Conservation (phyloP, 2,797 vertebrate species). For the Crocidura indochinensis region DNA sequence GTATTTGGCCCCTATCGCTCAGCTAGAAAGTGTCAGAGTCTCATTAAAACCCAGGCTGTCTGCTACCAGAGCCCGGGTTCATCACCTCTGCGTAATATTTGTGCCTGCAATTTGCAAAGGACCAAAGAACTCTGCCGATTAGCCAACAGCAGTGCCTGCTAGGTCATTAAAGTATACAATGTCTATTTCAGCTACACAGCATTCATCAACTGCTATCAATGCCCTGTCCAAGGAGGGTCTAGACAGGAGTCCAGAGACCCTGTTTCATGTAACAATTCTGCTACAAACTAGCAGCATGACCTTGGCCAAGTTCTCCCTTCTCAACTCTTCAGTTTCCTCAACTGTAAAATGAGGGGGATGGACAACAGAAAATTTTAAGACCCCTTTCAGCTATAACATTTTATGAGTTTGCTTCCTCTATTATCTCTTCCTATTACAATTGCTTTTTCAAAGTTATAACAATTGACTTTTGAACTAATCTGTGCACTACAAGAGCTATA, state of each 20-base stretch:
- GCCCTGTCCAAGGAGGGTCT: slow-evolving; percentile 61
- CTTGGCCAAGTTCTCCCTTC: background rate
- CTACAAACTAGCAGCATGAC: slow-evolving; percentile 1
- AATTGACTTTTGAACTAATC: slow-evolving; percentile 52
- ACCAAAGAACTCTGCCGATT: background rate
- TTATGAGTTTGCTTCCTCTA: slow-evolving; percentile 45
- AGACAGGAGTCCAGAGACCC: slow-evolving; percentile 40
- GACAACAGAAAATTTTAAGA: slow-evolving; percentile 40
- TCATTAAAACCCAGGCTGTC: slow-evolving; percentile 58
- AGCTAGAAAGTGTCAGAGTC: slow-evolving; percentile 25
- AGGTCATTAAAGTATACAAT: slow-evolving; percentile 56
- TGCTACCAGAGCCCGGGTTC: slow-evolving; percentile 24
- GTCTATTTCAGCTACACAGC: slow-evolving; percentile 32
- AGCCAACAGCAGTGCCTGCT: slow-evolving; percentile 1
- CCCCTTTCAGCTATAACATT: slow-evolving; percentile 39
- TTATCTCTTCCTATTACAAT: slow-evolving; percentile 69
- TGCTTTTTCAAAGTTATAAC: slow-evolving; percentile 41
- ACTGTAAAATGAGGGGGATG: slow-evolving; percentile 41
- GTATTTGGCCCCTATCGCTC: slow-evolving; percentile 52
- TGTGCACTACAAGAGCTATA: background rate
- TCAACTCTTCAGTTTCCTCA: background rate
- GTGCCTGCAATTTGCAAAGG: slow-evolving; percentile 21
- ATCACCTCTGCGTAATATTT: background rate
- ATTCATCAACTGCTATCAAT: slow-evolving; percentile 32
- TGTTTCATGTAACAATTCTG: slow-evolving; percentile 49